Conservation (phyloP, 53 echinoderm and acorn worm genomes). For the Stichopus horrens region DNA sequence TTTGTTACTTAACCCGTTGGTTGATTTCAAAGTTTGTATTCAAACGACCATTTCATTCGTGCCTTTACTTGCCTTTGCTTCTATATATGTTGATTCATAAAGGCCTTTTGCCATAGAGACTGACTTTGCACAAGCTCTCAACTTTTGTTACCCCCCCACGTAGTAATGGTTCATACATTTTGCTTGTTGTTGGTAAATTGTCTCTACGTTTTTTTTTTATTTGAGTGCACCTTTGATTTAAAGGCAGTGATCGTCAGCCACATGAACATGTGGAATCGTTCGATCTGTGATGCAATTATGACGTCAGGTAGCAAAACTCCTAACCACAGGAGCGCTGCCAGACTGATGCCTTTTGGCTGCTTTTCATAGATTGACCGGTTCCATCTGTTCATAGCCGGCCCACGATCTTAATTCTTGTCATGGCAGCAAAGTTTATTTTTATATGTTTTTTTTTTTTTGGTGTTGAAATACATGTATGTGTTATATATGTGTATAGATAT, state of each 20-base stretch:
- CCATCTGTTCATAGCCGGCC: not conserved
- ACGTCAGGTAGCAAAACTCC: conserved; percentile 3
- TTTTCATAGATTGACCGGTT: not conserved
- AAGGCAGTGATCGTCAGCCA: not conserved
- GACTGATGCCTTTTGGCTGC: conserved; percentile 4
- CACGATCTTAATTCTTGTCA: not conserved
- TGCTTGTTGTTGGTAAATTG: not conserved
- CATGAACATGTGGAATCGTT: not conserved
- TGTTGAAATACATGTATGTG: not conserved
- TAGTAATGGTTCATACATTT: not conserved
- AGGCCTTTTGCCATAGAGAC: not conserved
- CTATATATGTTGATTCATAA: not conserved
- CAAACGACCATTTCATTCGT: too few relatives aligned
- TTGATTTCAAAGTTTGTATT: too few relatives aligned
- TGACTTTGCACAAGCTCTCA: not conserved
- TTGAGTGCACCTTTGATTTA: not conserved
- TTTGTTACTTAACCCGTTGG: too few relatives aligned
- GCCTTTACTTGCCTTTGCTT: not conserved
- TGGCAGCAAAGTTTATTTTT: not conserved
- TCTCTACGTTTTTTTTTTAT: not conserved
- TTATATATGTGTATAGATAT: too few relatives aligned
- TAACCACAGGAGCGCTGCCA: not conserved
- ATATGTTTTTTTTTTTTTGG: not conserved
- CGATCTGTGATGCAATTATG: not conserved
- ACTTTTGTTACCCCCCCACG: not conserved